Percentiles rank a stretch among this genome's conserved stretches.
Evolutionary conservation across 2,888 invertebrate genomes (phyloP).

Genomic region (Hymenopus coronatus): DNA sequence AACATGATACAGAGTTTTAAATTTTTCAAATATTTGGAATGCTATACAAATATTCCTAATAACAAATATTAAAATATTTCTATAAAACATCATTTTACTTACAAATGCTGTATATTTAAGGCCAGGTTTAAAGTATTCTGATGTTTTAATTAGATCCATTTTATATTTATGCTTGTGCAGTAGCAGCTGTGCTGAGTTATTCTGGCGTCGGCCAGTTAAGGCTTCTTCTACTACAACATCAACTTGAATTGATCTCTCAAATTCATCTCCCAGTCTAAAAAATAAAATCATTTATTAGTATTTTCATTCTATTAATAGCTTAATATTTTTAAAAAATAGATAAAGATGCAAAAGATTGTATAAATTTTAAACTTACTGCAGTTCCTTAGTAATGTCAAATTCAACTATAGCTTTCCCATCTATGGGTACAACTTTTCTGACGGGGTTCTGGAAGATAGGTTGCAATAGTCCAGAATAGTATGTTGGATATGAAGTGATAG

Average conservation of each 20-base stretch:
- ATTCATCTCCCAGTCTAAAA: conserved; percentile 71
- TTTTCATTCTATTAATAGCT: neutral
- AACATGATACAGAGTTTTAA: too few species aligned
- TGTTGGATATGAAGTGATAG: conserved; percentile 79
- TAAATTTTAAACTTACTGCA: conserved; percentile 45
- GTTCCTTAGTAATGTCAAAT: conserved; percentile 71
- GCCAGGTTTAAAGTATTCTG: conserved; percentile 86
- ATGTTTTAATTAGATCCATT: conserved; percentile 73
- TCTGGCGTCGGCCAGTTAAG: conserved; percentile 80
- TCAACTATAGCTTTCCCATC: conserved; percentile 74
- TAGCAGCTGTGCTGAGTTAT: conserved; percentile 68
- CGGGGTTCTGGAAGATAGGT: conserved; percentile 66
- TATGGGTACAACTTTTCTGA: conserved; percentile 58
- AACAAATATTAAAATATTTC: neutral
- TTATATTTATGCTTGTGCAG: conserved; percentile 76
- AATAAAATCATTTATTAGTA: neutral
- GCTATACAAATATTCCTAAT: too few species aligned
- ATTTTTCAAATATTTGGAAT: too few species aligned
- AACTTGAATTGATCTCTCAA: conserved; percentile 75
- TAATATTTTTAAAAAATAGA: neutral
- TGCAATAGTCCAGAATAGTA: conserved; percentile 76
- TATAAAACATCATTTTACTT: conserved; percentile 42
- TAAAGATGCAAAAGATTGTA: neutral
- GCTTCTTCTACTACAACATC: conserved; percentile 89
- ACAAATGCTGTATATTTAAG: conserved; percentile 80